Evolutionary conservation across 2,113 vertebrate genomes (phyloP), one percentile per base, ranked within the genome.

Genomic region (Oxygymnocypris stewartii): DNA sequence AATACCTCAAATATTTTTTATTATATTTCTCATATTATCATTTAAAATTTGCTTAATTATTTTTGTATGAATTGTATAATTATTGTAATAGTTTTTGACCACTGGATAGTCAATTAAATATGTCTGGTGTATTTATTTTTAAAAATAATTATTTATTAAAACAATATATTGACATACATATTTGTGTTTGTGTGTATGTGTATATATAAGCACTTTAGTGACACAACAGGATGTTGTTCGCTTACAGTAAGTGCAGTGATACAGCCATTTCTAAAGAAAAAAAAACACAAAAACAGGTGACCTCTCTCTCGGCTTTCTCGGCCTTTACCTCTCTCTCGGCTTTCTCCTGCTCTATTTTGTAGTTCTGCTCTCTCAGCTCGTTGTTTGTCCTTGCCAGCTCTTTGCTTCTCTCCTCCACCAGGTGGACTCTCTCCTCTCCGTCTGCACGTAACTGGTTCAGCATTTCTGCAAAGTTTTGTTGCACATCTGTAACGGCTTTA

Each of bases 291-390:
- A 40, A n/a, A n/a, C n/a, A n/a, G n/a, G n/a, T n/a, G n/a, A n/a
- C n/a, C n/a, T n/a, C n/a, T n/a, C n/a, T n/a, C n/a, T n/a, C n/a
- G n/a, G n/a, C n/a, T n/a, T n/a, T 71, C 44, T 67, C 7, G 0
- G 18, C 51, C 44, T 74, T 4, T 93, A 98, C 98, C 95, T 99
- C 97, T 95, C 96, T 94, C 82, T 97, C 96, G 16, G 85, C 92
- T 93, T 96, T 98, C 85, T 98, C 97, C 71, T 95, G 95, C 91
- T 98, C 96, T 11, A 96, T 92, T 85, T 95, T 96, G 92, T 94
- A 93, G 85, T 96, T 84, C 89, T 96, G 96, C 40, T 98, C 97
- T 85, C 93, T 93, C 63, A 97, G 94, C 87, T 96, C 95, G 12
- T 90, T 89, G n/a, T 95, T 96, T 25, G 94, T 96, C 16, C 78